A percentile compares a stretch with the other conserved stretches of the same genome.
phyloP scores from a whole-genome alignment of 2,888 invertebrate species.

The Drosophila demipolita region DNA sequence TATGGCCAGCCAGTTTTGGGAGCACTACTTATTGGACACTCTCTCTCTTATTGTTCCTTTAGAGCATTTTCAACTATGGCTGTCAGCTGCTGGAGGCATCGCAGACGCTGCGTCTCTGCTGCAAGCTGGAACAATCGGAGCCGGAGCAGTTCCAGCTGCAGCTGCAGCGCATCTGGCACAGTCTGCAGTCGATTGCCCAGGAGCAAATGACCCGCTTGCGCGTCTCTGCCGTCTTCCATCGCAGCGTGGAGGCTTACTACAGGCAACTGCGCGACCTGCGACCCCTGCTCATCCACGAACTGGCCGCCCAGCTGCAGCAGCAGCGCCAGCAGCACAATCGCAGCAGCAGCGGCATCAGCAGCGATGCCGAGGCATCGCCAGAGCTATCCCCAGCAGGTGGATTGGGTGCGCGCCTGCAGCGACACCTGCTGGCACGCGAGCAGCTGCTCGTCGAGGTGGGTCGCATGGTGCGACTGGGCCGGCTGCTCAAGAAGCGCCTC shows the following conservation, averaged over 20 bases:
- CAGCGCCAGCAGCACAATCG: slow-evolving; percentile 71
- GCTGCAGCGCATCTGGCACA: slow-evolving; percentile 89
- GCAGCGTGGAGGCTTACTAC: slow-evolving; percentile 89
- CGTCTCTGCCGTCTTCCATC: slow-evolving; percentile 91
- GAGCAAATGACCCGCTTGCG: slow-evolving; percentile 91
- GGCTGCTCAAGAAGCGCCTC: slow-evolving; percentile 88
- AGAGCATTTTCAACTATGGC: slow-evolving; percentile 93
- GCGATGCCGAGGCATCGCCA: slow-evolving; percentile 62
- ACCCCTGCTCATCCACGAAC: slow-evolving; percentile 86
- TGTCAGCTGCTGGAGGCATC: slow-evolving; percentile 91
- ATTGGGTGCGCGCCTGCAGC: slow-evolving; percentile 84
- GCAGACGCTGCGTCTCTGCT: slow-evolving; percentile 89
- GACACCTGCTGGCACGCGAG: slow-evolving; percentile 87
- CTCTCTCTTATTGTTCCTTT: slow-evolving; percentile 21
- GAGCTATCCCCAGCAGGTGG: slow-evolving; percentile 47
- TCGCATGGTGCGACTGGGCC: slow-evolving; percentile 89
- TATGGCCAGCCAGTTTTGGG: slow-evolving; percentile 40
- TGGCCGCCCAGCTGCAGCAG: slow-evolving; percentile 65
- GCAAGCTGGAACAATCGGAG: slow-evolving; percentile 88
- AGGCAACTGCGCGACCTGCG: slow-evolving; percentile 87
- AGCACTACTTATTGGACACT: slow-evolving; percentile 1
- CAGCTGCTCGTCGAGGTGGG: slow-evolving; percentile 89
- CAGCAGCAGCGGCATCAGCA: slow-evolving; percentile 72
- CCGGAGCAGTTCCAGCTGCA: slow-evolving; percentile 87
- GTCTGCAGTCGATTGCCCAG: slow-evolving; percentile 89